These are phyloP conservation scores for Schizopygopsis malacanthus DNA, from an alignment of 2,797 vertebrate species.

Conservation along the genomic window DNA sequence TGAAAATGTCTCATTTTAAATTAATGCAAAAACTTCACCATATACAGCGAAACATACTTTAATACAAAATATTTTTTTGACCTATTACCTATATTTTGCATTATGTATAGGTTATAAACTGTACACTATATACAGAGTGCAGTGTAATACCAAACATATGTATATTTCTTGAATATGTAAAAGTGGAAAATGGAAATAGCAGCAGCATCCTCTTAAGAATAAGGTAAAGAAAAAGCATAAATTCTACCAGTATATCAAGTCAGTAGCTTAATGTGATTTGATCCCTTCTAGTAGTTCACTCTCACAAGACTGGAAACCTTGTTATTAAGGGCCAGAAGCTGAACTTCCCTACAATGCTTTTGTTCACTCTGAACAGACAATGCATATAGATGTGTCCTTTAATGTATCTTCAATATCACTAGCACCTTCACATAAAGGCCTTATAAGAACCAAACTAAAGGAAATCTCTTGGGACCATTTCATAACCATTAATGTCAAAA, in stretches of 20 bases:
- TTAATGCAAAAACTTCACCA: background rate
- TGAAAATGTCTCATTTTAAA: background rate
- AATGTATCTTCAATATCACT: slow-evolving; percentile 8
- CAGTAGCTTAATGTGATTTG: background rate
- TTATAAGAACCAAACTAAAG: background rate
- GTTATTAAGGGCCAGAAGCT: background rate
- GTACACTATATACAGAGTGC: no score
- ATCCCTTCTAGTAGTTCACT: background rate
- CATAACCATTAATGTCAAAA: slow-evolving; percentile 11
- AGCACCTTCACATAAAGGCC: background rate
- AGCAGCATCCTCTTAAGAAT: background rate
- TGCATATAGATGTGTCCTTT: background rate
- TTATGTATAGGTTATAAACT: no score
- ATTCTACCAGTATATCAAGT: background rate
- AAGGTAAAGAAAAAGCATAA: background rate
- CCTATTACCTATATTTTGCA: background rate
- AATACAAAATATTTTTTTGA: background rate
- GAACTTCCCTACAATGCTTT: background rate
- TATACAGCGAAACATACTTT: background rate
- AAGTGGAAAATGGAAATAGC: background rate
- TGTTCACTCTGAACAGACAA: background rate
- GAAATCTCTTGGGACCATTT: background rate
- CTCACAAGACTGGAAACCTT: background rate
- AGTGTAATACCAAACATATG: no score
- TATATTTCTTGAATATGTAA: background rate